These are phyloP conservation scores for Petrocephalus microphthalmus DNA, from an alignment of 2,113 vertebrate genomes.

Conservation along the genomic window DNA sequence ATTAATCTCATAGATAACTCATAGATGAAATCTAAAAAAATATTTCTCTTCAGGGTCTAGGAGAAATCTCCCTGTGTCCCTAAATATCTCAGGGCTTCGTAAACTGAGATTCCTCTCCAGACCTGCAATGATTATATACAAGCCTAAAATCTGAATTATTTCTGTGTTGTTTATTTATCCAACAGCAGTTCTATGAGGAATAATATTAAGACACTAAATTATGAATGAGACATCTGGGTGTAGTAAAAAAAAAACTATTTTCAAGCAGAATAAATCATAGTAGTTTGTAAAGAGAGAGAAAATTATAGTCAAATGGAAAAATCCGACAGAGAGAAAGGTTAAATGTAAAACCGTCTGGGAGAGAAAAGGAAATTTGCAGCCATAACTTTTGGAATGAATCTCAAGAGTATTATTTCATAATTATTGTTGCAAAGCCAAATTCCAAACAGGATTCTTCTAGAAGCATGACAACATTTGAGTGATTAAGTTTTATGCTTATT, in stretches of 20 bases:
- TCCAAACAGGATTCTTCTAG: neutral
- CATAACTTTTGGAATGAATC: slow-evolving; percentile 43
- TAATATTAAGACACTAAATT: neutral
- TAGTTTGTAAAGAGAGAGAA: neutral
- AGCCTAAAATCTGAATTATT: slow-evolving; percentile 1
- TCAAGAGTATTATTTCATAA: neutral
- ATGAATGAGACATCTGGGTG: neutral
- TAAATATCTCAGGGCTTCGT: neutral
- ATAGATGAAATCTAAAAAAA: neutral
- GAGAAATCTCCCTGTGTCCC: neutral
- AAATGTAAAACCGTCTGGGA: neutral
- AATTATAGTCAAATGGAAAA: neutral
- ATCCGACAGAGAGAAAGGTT: neutral
- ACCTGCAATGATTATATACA: neutral
- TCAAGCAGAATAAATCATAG: neutral
- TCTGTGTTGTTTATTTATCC: neutral
- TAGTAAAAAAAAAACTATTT: neutral
- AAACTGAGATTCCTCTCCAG: neutral
- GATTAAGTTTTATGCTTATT: neutral
- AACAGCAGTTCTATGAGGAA: neutral
- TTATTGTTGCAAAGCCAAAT: neutral
- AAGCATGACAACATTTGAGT: neutral
- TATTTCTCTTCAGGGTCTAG: neutral
- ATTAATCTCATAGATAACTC: neutral
- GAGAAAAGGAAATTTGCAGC: slow-evolving; percentile 23